Evolutionary conservation across 1,140 invertebrate species (phyloP).

Genomic region (Diuraphis noxia): DNA sequence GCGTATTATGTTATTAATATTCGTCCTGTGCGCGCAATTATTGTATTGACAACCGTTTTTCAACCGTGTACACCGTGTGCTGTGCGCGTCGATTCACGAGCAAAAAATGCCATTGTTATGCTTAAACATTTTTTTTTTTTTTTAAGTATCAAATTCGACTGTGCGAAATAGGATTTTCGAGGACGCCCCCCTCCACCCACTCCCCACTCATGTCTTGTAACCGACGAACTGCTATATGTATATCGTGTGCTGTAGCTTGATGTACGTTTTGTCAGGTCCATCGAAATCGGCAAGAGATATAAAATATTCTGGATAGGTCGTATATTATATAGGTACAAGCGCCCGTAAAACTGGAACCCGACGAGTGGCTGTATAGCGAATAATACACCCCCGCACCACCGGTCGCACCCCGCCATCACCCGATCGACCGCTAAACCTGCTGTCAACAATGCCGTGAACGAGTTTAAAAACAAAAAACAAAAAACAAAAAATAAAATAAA

Average conservation of each 20-base stretch:
- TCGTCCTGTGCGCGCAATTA: neutral
- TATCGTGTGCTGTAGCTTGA: neutral
- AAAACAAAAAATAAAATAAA: too few species aligned
- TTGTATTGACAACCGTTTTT: neutral
- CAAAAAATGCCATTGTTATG: neutral
- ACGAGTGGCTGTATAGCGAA: neutral
- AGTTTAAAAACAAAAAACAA: neutral
- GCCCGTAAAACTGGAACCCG: neutral
- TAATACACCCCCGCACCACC: neutral
- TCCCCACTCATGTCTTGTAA: neutral
- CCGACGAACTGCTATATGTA: neutral
- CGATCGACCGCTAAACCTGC: neutral
- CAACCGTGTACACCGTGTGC: neutral
- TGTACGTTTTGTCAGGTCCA: neutral
- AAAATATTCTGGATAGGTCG: neutral
- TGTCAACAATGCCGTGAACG: neutral
- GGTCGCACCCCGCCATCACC: neutral
- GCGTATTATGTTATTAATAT: conserved; percentile 9
- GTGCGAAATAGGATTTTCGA: neutral
- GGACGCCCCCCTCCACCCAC: too few species aligned
- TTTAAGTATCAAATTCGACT: neutral
- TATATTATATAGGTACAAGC: too few species aligned
- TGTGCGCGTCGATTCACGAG: neutral
- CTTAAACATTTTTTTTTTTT: neutral
- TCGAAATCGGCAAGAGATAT: neutral